Evolutionary conservation across 1,140 invertebrate genomes (phyloP), one percentile per base, ranked within the genome.

Genomic region (Vanessa atalanta): DNA sequence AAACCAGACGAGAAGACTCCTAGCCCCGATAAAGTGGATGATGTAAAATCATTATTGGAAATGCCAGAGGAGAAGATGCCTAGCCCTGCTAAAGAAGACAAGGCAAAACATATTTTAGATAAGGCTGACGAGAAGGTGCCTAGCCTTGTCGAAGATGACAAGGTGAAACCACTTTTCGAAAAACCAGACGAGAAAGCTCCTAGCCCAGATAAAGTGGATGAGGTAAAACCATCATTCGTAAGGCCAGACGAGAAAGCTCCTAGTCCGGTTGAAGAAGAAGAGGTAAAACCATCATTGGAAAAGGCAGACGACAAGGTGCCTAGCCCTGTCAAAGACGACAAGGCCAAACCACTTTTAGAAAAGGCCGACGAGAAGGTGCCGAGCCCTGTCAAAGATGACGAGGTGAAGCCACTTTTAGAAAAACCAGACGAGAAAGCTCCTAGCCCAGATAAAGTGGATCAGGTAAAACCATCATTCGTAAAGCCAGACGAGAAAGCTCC

Each of bases 211-310:
- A 48, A 68, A 5, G 64, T 50, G 2, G 11, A 4, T 0, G 23
- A 61, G 20, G 51, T 31, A 43, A 4, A 4, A 47, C 53, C 55
- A 51, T 50, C 31, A 15, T 50, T 23, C 3, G 72, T 74, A 13
- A 75, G 47, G 13, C 12, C 15, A n/a, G 16, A 51, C 7, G 70
- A 79, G 1, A 79, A 81, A 51, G 26, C 37, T 1, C 23, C 64
- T 11, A 78, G 73, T n/a, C 79, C 75, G 3, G 7, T 60, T 0
- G 69, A 77, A 20, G 48, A 70, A 14, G 76, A 65, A 5, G 73
- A 75, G 9, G 8, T n/a, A 2, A 72, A 71, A 14, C 65, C 73
- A 16, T 12, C 43, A 2, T 47, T 51, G 11, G 47, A 60, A 1
- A 72, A 73, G 31, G 47, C 7, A 9, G 65, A 71, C n/a, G 15